These are phyloP conservation scores for Eulithis prunata DNA, from an alignment of 2,888 invertebrate genomes.

Conservation along the genomic window DNA sequence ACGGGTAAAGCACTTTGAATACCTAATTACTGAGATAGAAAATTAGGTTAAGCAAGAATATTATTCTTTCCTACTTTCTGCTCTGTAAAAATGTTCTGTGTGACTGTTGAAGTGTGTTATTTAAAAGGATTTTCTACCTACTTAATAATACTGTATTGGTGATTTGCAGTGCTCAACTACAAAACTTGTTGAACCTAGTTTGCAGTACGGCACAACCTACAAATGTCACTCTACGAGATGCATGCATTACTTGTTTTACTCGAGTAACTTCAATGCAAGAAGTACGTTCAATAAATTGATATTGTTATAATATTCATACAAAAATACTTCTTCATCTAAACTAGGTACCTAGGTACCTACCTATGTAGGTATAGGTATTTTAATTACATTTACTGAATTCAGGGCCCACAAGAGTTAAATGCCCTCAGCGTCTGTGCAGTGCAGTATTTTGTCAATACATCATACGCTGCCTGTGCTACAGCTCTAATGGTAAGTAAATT, in stretches of 20 bases:
- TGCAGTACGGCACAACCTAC: slow-evolving; percentile 87
- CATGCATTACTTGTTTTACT: slow-evolving; percentile 87
- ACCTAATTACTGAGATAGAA: too few species aligned
- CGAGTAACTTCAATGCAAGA: slow-evolving; percentile 80
- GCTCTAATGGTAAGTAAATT: slow-evolving; percentile 71
- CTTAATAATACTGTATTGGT: slow-evolving; percentile 22
- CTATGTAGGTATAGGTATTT: too few species aligned
- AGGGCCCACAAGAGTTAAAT: slow-evolving; percentile 82
- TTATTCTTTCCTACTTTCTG: too few species aligned
- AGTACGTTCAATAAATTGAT: slow-evolving; percentile 48
- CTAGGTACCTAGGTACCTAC: too few species aligned
- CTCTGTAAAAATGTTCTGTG: too few species aligned
- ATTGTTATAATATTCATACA: not conserved
- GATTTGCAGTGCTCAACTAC: slow-evolving; percentile 63
- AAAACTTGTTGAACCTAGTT: slow-evolving; percentile 85
- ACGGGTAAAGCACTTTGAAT: slow-evolving; percentile 57
- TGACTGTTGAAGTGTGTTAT: too few species aligned
- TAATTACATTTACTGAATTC: slow-evolving; percentile 38
- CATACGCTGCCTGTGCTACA: slow-evolving; percentile 79
- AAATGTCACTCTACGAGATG: slow-evolving; percentile 83
- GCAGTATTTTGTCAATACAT: slow-evolving; percentile 80
- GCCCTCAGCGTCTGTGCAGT: slow-evolving; percentile 81
- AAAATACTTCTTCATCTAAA: too few species aligned
- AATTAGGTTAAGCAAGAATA: too few species aligned
- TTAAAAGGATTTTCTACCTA: too few species aligned